phyloP scores from a whole-genome alignment of 2,113 vertebrate species.

The Rutilus rutilus region DNA sequence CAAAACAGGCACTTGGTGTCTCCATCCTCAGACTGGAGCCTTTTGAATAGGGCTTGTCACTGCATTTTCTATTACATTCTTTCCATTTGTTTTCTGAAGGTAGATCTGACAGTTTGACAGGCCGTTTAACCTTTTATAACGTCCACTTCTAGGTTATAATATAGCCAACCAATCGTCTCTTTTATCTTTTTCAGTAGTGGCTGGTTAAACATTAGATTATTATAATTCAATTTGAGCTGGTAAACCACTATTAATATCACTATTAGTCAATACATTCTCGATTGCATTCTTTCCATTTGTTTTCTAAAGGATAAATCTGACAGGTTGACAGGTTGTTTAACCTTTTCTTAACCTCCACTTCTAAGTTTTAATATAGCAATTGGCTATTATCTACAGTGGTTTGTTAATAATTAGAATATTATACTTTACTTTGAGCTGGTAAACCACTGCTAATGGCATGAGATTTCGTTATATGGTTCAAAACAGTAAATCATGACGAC shows the following conservation, averaged over 20 bases:
- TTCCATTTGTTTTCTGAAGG: slow-evolving; percentile 23
- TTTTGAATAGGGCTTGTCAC: slow-evolving; percentile 1
- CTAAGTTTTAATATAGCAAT: neutral
- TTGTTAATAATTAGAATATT: neutral
- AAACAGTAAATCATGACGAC: neutral
- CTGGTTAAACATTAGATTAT: neutral
- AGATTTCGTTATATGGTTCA: slow-evolving; percentile 1
- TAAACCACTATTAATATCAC: neutral
- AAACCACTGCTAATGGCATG: neutral
- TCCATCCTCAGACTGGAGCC: slow-evolving; percentile 13
- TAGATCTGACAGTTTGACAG: neutral
- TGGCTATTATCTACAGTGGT: neutral
- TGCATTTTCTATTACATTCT: slow-evolving; percentile 34
- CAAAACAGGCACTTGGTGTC: slow-evolving; percentile 13
- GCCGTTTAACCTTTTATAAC: neutral
- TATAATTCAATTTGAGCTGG: neutral
- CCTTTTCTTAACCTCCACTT: neutral
- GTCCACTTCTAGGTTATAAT: neutral
- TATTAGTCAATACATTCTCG: slow-evolving; percentile 22
- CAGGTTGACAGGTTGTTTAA: neutral
- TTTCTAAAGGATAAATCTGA: slow-evolving; percentile 8
- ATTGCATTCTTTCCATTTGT: slow-evolving; percentile 11
- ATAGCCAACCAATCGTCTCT: neutral
- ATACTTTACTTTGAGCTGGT: neutral
- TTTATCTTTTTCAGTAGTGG: neutral